Base-by-base conservation (phyloP, 2,888 invertebrate genomes). In the Drosophila monieri region DNA sequence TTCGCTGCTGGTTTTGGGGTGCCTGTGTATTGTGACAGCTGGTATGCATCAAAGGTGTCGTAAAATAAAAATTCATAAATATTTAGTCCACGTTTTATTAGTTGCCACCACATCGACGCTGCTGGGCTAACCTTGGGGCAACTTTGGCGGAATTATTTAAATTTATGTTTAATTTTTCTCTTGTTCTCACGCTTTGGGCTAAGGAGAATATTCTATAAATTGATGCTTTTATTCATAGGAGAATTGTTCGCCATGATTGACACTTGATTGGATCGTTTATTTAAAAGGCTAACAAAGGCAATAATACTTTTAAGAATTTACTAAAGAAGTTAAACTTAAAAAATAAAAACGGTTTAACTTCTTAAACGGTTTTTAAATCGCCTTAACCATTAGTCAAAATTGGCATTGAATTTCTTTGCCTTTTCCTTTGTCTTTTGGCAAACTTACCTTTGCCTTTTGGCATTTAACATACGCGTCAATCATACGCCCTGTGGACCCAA, bases 81-180 rank as follows among this genome's bases (percentile, higher is more conserved):
- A 81, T 81, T 80, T 84, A 79, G 80, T 74, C 73, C 81, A 80
- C 84, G 81, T 81, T 81, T 81, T 80, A 80, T 81, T 79, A 84
- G 76, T 66, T 74, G 67, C 44, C 73, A 57, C 69, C 47, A 51
- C 53, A 53, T 56, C 71, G 76, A 54, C 49, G 67, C 69, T 73
- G 46, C 55, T 66, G 59, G 69, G 69, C 57, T 23, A 48, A 69
- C 83, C 68, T 56, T 53, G 65, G 58, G 67, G 62, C 60, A 54
- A 65, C 21, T 27, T 48, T 25, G 18, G 44, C 6, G 41, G 56
- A 43, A 51, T 27, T 23, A 52, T 62, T 44, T 49, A 15, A 41
- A 15, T 62, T 39, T 49, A 51, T 30, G 39, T 18, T 43, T 57
- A 12, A 21, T 43, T 41, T 21, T 2, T 18, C 10, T 41, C 9